These are phyloP conservation scores for Melanotaenia maccullochi DNA, from an alignment of 2,797 vertebrate species.

Conservation along the genomic window DNA sequence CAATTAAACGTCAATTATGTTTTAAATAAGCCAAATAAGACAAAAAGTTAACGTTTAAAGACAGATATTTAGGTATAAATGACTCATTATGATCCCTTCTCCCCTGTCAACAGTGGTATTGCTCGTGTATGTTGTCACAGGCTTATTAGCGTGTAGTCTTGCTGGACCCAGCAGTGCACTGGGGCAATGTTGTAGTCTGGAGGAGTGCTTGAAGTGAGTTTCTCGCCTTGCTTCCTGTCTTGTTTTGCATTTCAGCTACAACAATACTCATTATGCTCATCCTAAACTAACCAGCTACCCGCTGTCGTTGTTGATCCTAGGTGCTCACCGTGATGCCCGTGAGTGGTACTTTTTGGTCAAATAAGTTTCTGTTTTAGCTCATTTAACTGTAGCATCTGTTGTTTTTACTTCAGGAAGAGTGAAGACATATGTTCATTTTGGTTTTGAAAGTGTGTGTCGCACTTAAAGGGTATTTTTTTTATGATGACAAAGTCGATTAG, in stretches of 20 bases:
- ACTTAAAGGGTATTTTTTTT: neutral
- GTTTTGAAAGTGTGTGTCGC: conserved; percentile 21
- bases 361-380: conserved; percentile 34
- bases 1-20: rapidly evolving
- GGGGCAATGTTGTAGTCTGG: conserved; percentile 66
- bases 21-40: rapidly evolving
- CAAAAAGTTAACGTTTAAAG: rapidly evolving
- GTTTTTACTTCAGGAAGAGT: conserved; percentile 10
- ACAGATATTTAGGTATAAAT: neutral
- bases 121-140: conserved; percentile 64
- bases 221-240: conserved; percentile 40
- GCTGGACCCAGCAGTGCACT: conserved; percentile 54
- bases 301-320: conserved; percentile 33
- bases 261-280: conserved; percentile 49
- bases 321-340: conserved; percentile 65
- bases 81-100: neutral
- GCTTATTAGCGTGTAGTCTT: conserved; percentile 66
- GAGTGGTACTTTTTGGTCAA: conserved; percentile 56
- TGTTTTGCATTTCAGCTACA: conserved; percentile 25
- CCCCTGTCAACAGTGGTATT: conserved; percentile 44
- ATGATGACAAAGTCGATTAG: neutral
- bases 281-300: conserved; percentile 42
- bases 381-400: neutral
- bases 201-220: conserved; percentile 47
- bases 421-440: conserved; percentile 20